A percentile compares a stretch with the other conserved stretches of the same genome.
Conservation (phyloP, 2,888 invertebrate genomes). For the Erebia palarica region DNA sequence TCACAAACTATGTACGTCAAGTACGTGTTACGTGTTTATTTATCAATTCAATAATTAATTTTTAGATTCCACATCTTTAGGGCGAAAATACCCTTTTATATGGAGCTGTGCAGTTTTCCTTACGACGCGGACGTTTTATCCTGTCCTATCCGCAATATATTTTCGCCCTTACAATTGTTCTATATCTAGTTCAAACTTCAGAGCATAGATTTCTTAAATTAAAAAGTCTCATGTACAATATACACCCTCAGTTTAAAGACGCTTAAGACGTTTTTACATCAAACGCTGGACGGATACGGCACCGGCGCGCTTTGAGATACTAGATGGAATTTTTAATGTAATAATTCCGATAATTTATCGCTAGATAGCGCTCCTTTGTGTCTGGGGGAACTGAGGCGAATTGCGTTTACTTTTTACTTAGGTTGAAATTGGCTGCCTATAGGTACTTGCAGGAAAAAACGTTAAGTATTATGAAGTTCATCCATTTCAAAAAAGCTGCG, state of each 20-base stretch:
- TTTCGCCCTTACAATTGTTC: too few relatives aligned
- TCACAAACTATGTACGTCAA: too few relatives aligned
- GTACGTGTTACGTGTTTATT: too few relatives aligned
- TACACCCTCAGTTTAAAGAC: conserved; percentile 27
- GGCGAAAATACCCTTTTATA: too few relatives aligned
- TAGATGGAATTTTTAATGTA: conserved; percentile 89
- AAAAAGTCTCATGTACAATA: conserved; percentile 5
- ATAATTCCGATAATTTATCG: conserved; percentile 86
- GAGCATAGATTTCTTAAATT: background rate
- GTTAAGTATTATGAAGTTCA: background rate
- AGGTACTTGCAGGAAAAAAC: background rate
- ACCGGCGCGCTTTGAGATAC: conserved; percentile 85
- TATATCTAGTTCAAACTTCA: too few relatives aligned
- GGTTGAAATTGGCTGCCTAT: conserved; percentile 19
- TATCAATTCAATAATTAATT: too few relatives aligned
- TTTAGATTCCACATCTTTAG: too few relatives aligned
- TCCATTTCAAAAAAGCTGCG: background rate
- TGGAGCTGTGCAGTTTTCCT: too few relatives aligned
- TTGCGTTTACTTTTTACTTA: conserved; percentile 72
- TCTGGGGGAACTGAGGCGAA: conserved; percentile 60
- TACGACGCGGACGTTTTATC: too few relatives aligned
- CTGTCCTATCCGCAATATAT: too few relatives aligned
- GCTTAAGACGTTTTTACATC: conserved; percentile 53
- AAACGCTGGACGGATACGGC: conserved; percentile 55
- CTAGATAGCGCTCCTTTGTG: conserved; percentile 80